Evolutionary conservation across 53 echinoderm and acorn worm genomes (phyloP), one percentile per base, ranked within the genome.

Genomic region (Temnopleurus reevesii): DNA sequence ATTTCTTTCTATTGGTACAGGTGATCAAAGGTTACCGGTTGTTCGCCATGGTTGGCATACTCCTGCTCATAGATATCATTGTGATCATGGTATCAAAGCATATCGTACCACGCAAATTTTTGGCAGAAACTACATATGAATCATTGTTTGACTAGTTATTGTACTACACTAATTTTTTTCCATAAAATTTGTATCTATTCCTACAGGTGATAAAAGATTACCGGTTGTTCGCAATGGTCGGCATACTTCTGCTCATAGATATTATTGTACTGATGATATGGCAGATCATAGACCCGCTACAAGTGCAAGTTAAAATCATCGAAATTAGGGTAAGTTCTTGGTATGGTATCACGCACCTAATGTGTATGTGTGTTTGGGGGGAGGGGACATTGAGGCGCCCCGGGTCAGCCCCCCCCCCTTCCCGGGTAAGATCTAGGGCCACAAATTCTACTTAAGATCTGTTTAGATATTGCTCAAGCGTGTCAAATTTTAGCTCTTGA

Each of bases 21-120:
- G 97, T 97, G 26, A 97, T 97, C 84, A 97, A 97, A 58, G 97
- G 95, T 86, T 94, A 95, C 53, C 95, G 94, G 13, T 88, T 97
- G 4, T 93, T 95, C 49, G 94, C 90, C 25, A 97, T 97, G 97
- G 97, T 97, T 13, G 97, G 94, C 51, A 89, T 94, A 9, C 92
- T 97, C 4, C 92, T 97, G 2, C 77, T 92, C 44, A 97, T 97
- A 21, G 97, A 97, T 59, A 90, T 95, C 76, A 90, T 53, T 12
- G 91, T 95, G 30, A 47, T 97, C 4, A 63, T 90, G 33, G 84
- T 91, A 15, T 97, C 94, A 94, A 93, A 96, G 90, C 77, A 93
- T 36, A 47, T 95, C 49, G 93, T 93, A 58, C 76, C 76, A 9
- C n/a, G n/a, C n/a, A n/a, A n/a, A n/a, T n/a, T n/a, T n/a, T n/a